Conservation (phyloP, 1,140 invertebrate species). For the Bathynomus jamesi region DNA sequence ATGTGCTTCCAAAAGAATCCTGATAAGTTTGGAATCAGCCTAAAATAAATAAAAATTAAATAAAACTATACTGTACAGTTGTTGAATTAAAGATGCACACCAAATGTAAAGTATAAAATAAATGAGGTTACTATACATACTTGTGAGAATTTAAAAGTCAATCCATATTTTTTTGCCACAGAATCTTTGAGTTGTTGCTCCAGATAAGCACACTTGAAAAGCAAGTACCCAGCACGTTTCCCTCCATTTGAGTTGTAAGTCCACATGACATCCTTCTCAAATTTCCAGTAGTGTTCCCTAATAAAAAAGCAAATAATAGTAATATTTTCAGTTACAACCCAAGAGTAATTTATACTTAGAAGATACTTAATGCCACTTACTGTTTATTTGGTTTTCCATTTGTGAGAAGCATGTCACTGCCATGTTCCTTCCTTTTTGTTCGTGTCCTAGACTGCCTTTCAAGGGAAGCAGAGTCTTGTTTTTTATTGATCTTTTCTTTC, state of each 20-base stretch:
- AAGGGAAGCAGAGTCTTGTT: not conserved
- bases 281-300: conserved; percentile 22
- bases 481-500: not conserved
- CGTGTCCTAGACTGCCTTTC: not conserved
- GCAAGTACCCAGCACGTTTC: conserved; percentile 23
- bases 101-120: no score
- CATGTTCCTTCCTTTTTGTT: not conserved
- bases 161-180: conserved; percentile 22
- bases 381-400: not conserved
- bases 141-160: conserved; percentile 35
- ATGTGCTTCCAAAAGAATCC: conserved; percentile 35
- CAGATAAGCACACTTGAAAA: conserved; percentile 32
- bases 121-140: conserved; percentile 14
- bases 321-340: not conserved
- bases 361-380: not conserved
- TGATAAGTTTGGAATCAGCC: conserved; percentile 34
- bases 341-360: not conserved
- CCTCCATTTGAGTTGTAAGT: conserved; percentile 14
- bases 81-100: no score
- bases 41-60: conserved; percentile 1
- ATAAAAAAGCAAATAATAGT: not conserved
- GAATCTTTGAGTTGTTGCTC: conserved; percentile 24
- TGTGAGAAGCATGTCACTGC: not conserved
- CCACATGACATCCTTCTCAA: conserved; percentile 36
- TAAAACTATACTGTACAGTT: not conserved